phyloP scores from a whole-genome alignment of 2,113 vertebrate genomes.

The Terrapene triunguis region DNA sequence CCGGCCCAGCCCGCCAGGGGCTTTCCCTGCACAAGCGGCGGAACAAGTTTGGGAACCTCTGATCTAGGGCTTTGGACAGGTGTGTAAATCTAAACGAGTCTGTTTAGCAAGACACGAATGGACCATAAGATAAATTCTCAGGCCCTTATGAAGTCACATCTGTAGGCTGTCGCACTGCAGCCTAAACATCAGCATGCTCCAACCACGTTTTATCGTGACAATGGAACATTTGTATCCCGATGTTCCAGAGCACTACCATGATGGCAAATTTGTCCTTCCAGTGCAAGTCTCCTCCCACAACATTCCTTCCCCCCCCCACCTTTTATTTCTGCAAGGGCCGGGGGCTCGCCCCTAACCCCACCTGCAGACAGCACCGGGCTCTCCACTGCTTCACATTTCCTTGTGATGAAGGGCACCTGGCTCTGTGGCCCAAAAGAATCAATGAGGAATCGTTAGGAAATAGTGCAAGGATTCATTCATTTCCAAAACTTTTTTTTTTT shows the following conservation, averaged over 20 bases:
- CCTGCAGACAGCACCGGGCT: not conserved
- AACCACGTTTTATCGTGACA: not conserved
- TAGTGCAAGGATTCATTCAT: conserved; percentile 35
- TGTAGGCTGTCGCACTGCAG: rapidly evolving
- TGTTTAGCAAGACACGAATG: not conserved
- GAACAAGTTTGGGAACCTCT: no score
- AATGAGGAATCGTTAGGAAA: conserved; percentile 41
- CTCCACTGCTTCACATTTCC: conserved; percentile 8
- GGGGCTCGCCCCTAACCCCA: not conserved
- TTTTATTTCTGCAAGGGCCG: not conserved
- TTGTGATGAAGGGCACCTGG: not conserved
- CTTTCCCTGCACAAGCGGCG: no score
- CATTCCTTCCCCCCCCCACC: not conserved
- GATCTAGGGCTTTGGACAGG: conserved; percentile 4
- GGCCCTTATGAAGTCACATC: not conserved
- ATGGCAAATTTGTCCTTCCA: not conserved
- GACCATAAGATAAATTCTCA: not conserved
- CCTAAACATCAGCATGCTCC: not conserved
- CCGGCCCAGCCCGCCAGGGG: no score
- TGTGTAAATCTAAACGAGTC: not conserved
- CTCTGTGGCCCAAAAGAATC: conserved; percentile 21
- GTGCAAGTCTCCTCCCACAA: not conserved
- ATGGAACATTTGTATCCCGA: not conserved
- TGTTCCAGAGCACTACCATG: not conserved
- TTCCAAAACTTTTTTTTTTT: conserved; percentile 8